Conservation (phyloP, 2,888 invertebrate species). For the Phytoseiulus persimilis region DNA sequence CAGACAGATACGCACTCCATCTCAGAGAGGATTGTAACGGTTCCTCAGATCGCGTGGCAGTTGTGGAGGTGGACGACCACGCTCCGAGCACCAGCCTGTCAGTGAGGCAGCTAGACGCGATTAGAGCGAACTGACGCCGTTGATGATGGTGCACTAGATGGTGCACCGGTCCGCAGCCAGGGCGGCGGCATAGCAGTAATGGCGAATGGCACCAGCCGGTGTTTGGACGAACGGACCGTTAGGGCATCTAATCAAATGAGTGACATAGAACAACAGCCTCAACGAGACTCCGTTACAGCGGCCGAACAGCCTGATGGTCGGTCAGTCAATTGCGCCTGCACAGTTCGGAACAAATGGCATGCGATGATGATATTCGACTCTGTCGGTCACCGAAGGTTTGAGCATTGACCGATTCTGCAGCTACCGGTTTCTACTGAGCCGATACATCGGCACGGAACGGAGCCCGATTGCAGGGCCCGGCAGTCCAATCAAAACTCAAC, state of each 20-base stretch:
- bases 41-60: neutral
- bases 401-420: too few species aligned
- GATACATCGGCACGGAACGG: too few species aligned
- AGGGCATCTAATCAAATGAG: neutral
- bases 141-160: slow-evolving; percentile 5
- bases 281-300: neutral
- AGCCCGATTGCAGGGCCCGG: too few species aligned
- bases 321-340: too few species aligned
- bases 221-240: neutral
- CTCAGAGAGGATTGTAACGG: neutral
- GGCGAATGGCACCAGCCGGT: neutral
- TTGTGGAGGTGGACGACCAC: neutral
- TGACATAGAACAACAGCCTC: neutral
- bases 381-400: too few species aligned
- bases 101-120: slow-evolving; percentile 5
- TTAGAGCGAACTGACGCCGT: neutral
- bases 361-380: too few species aligned
- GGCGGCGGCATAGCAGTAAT: neutral
- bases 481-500: too few species aligned
- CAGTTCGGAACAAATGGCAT: too few species aligned
- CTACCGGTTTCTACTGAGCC: too few species aligned
- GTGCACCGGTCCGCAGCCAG: neutral
- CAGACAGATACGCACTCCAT: neutral
- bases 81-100: neutral
- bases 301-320: too few species aligned